Base-by-base conservation (phyloP, 92 coral and sea anemone species). In the Anthopleura xanthogrammica region DNA sequence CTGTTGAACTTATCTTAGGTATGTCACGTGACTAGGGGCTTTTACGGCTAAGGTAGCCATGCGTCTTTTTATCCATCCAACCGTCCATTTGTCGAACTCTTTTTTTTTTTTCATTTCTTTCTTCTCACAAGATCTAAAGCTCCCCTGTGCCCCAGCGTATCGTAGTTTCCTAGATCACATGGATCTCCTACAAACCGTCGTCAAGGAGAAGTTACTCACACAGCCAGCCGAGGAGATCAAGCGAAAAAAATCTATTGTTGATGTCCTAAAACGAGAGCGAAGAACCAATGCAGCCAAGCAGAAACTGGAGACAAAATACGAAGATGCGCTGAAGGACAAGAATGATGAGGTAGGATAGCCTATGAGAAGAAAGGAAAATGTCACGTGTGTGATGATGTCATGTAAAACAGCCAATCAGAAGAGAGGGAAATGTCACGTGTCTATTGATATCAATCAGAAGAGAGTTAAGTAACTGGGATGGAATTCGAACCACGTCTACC, bases 201-300 rank as follows among this genome's bases (percentile, higher is more conserved):
- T 95, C 88, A 94, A 87, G 60, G 96, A 95, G 79, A 90, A 83
- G 73, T 93, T 95, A 65, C 89, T 95, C 74, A 95, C 94, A 73
- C 79, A 92, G 20, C 93, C 98, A n/a, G 52, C 78, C 29, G 98
- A 95, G 79, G 84, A 93, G 24, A 78, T 79, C 23, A 92, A 80
- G 42, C 90, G 91, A 75, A 93, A 93, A 55, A 76, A 74, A 65
- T 88, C 91, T 72, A 86, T 95, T 41, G 83, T 85, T 19, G 90
- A 94, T 52, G 91, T 95, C 23, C 86, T 95, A 22, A 89, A 77
- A 77, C 85, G 98, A 39, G 98, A 95, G 68, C 89, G 91, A 74
- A 95, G 88, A 82, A 92, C 95, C 8, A 85, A 85, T 80, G 91
- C 92, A 16, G 50, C 87, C 41, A 85, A 80, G 22, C 94, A 92